phyloP scores from a whole-genome alignment of 2,888 invertebrate genomes.

The Cerastis leucographa region DNA sequence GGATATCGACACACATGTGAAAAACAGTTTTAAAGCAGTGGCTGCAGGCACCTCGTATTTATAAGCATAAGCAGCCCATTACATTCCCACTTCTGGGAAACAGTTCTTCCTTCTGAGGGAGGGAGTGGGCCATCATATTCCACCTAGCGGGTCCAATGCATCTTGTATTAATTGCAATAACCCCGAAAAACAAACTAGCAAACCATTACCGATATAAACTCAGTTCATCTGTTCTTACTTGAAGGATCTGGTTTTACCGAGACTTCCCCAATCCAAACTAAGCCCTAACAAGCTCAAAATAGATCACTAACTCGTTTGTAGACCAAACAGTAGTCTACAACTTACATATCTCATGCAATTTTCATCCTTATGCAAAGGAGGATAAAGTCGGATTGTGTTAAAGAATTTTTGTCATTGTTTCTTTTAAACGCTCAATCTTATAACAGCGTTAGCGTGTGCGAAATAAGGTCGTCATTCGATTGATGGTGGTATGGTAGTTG shows the following conservation, averaged over 20 bases:
- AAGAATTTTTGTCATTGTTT: constrained; percentile 56
- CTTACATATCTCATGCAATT: constrained; percentile 46
- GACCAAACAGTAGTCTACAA: constrained; percentile 24
- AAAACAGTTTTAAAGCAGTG: too few relatives aligned
- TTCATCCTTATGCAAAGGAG: constrained; percentile 32
- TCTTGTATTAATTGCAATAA: constrained; percentile 7
- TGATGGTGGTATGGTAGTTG: constrained; percentile 62
- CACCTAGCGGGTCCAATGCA: neutral
- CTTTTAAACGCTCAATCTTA: constrained; percentile 4
- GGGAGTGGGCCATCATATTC: neutral
- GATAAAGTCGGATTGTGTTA: constrained; percentile 50
- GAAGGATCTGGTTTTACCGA: constrained; percentile 51
- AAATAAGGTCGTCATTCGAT: constrained; percentile 45
- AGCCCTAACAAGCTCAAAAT: constrained; percentile 17
- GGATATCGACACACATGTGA: too few relatives aligned
- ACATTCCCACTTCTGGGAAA: neutral
- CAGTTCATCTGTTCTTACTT: constrained; percentile 46
- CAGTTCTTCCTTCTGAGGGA: neutral
- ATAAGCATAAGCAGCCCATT: neutral
- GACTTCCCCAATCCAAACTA: constrained; percentile 43
- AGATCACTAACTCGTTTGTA: constrained; percentile 52
- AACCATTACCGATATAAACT: constrained; percentile 27
- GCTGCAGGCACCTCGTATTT: neutral
- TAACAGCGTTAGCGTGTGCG: rapidly evolving
- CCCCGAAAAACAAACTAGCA: constrained; percentile 36